Evolutionary conservation across 2,113 vertebrate species (phyloP), one percentile per base, ranked within the genome.

Genomic region (Brienomyrus longianalis): DNA sequence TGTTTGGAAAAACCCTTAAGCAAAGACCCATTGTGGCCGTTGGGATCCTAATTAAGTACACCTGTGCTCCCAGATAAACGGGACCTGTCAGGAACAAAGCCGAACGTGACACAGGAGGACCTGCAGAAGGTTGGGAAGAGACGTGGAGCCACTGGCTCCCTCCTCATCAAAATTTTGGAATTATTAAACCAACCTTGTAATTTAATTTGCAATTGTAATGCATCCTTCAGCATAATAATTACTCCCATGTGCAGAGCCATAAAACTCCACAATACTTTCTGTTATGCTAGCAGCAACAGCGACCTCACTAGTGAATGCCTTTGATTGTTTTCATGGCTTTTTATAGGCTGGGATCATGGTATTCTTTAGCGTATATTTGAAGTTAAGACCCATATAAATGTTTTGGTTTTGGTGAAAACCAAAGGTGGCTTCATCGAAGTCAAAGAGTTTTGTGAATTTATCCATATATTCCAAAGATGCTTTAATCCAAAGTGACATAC

Each of bases 1-100:
- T 92, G 94, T 94, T 93, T 27, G 94, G 96, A 93, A 96, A 96
- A 94, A 91, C 95, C 95, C 95, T 19, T 91, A 8, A 45, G 70
- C 80, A 45, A 70, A 62, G 74, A 77, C 39, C 89, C 48, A 88
- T 83, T 48, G 84, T 91, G 95, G 90, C 95, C 88, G 95, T 96
- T 96, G 91, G 90, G 52, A 93, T 92, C 94, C 83, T 83, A 90
- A 91, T 86, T 91, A 93, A 87, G 31, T 95, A 94, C 96, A 96
- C 95, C 96, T 96, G 96, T 87, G 21, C 8, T 50, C 47, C 52
- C 77, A 88, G 89, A 92, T 43, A 91, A 39, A 8, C 74, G 13
- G 35, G 74, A 80, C 31, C 35, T 19, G 31, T 80, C 5, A 80
- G 74, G 27, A 43, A 17, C 74, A 80, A 39, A 80, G 35, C 13